These are phyloP conservation scores for Stichopus horrens DNA, from an alignment of 53 echinoderm and acorn worm genomes.

Conservation along the genomic window DNA sequence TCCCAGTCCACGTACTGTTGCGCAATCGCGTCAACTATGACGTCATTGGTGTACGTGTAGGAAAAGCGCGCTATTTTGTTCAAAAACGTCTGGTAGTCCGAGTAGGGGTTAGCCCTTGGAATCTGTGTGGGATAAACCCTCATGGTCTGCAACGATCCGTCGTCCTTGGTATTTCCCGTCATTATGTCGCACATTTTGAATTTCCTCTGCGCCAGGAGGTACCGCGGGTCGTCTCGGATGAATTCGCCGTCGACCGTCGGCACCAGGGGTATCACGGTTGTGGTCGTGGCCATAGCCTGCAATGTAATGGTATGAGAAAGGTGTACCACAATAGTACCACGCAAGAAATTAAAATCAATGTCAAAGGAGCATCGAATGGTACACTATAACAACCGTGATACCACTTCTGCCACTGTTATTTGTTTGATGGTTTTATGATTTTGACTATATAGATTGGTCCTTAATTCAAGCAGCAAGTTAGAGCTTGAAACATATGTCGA, in stretches of 20 bases:
- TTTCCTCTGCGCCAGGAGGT: conserved; percentile 43
- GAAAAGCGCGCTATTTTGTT: conserved; percentile 50
- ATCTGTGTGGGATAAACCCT: conserved; percentile 47
- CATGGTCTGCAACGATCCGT: conserved; percentile 55
- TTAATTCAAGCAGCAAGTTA: too few species aligned
- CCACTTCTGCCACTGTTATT: neutral
- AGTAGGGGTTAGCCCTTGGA: neutral
- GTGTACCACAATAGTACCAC: too few species aligned
- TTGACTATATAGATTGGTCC: too few species aligned
- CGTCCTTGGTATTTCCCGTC: conserved; percentile 58
- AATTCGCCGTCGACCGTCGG: conserved; percentile 61
- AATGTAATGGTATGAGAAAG: neutral
- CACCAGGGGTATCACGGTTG: conserved; percentile 67
- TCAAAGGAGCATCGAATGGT: too few species aligned
- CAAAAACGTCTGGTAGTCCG: conserved; percentile 48
- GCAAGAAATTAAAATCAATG: too few species aligned
- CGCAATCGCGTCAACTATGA: conserved; percentile 62
- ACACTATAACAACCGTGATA: neutral
- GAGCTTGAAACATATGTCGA: too few species aligned
- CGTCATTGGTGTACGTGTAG: conserved; percentile 60
- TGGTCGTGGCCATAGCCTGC: conserved; percentile 55
- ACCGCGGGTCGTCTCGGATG: conserved; percentile 49
- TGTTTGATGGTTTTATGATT: too few species aligned
- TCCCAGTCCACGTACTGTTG: conserved; percentile 76
- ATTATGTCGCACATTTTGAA: conserved; percentile 67